Evolutionary conservation across 2,888 invertebrate genomes (phyloP).

Genomic region (Cylloceria caligata): DNA sequence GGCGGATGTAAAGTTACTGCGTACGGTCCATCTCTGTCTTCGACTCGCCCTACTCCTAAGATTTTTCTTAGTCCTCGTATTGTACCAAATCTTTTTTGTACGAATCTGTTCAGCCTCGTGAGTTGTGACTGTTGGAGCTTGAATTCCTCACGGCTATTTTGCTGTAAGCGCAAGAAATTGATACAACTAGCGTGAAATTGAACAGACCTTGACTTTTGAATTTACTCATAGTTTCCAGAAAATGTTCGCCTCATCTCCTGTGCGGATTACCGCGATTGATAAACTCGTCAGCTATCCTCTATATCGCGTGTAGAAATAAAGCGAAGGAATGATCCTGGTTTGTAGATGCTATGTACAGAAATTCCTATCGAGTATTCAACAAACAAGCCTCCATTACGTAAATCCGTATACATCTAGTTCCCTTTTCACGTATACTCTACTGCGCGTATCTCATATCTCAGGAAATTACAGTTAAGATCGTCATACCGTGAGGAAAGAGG

Average conservation of each 20-base stretch:
- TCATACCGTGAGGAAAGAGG: neutral
- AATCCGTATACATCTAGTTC: slow-evolving; percentile 31
- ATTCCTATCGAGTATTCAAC: slow-evolving; percentile 26
- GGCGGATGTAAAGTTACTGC: slow-evolving; percentile 42
- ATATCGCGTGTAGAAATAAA: neutral
- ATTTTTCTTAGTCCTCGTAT: slow-evolving; percentile 25
- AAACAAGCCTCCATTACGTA: slow-evolving; percentile 30
- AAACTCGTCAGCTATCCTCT: slow-evolving; percentile 17
- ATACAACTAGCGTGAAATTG: slow-evolving; percentile 38
- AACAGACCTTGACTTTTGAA: slow-evolving; percentile 20
- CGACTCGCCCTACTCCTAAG: slow-evolving; percentile 13
- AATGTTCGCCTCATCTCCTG: slow-evolving; percentile 45
- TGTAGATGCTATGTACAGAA: slow-evolving; percentile 11
- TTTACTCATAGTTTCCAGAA: slow-evolving; percentile 41
- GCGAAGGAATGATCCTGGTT: neutral
- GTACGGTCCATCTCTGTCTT: slow-evolving; percentile 31
- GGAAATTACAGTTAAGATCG: slow-evolving; percentile 35
- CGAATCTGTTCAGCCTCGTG: neutral
- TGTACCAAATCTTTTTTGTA: slow-evolving; percentile 11
- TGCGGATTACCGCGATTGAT: slow-evolving; percentile 20
- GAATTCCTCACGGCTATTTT: slow-evolving; percentile 27
- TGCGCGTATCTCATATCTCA: slow-evolving; percentile 16
- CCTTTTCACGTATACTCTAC: slow-evolving; percentile 1
- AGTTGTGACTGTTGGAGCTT: slow-evolving; percentile 42
- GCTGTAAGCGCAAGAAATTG: neutral